These are phyloP conservation scores for Sycobia sp. DNA, from an alignment of 1,140 invertebrate species.

Conservation along the genomic window DNA sequence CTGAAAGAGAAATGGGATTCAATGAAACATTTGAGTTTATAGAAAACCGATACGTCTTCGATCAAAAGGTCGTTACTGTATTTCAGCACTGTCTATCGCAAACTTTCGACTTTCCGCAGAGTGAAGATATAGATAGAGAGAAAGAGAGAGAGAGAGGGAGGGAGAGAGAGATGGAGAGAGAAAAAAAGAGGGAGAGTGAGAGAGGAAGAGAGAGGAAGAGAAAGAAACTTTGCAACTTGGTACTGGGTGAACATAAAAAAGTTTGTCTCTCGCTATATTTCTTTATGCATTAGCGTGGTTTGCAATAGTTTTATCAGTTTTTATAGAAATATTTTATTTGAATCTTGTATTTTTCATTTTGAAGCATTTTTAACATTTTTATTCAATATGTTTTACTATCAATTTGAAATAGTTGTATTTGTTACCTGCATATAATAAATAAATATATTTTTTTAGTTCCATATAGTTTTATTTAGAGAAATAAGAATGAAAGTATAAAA, in stretches of 20 bases:
- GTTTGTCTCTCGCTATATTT: not conserved
- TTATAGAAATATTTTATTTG: conserved; percentile 22
- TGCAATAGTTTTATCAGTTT: conserved; percentile 8
- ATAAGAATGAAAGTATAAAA: too few species aligned
- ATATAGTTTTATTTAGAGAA: too few species aligned
- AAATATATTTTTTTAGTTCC: too few species aligned
- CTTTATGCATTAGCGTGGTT: conserved; percentile 4
- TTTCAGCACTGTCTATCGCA: conserved; percentile 21
- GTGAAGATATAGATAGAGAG: too few species aligned
- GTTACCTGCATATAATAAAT: too few species aligned
- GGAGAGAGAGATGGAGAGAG: too few species aligned
- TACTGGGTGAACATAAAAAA: conserved; percentile 19
- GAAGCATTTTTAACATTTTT: not conserved
- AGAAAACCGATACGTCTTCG: conserved; percentile 34
- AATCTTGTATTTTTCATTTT: not conserved
- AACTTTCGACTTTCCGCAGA: conserved; percentile 8
- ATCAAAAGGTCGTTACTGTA: conserved; percentile 36
- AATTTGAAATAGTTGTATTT: too few species aligned
- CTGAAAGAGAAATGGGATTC: conserved; percentile 27
- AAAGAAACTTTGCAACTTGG: conserved; percentile 11
- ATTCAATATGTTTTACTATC: too few species aligned
- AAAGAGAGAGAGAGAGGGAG: too few species aligned
- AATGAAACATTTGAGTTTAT: conserved; percentile 33
- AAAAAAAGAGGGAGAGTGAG: not conserved
- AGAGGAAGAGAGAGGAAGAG: not conserved